These are phyloP conservation scores for Monodelphis domestica DNA, from an alignment of 2,797 vertebrate species.

Conservation along the genomic window DNA sequence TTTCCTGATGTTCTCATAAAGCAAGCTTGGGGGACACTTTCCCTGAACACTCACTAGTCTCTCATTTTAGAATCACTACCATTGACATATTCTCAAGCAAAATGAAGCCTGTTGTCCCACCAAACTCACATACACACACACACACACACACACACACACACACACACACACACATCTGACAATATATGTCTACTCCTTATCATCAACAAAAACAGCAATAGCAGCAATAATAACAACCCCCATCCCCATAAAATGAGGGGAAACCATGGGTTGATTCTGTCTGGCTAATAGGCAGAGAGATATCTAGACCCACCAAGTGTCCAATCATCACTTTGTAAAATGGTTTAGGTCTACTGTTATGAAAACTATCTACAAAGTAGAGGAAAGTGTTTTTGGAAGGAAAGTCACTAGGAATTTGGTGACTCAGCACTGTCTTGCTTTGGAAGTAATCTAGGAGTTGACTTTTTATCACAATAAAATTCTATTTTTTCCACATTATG, in stretches of 20 bases:
- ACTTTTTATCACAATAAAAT: too few relatives aligned
- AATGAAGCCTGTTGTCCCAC: neutral
- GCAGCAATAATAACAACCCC: neutral
- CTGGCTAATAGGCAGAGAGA: neutral
- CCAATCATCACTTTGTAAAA: neutral
- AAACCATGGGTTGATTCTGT: neutral
- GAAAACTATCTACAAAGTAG: neutral
- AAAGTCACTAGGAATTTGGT: neutral
- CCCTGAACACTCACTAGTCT: neutral
- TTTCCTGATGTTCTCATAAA: neutral
- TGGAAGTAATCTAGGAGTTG: neutral
- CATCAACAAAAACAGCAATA: neutral
- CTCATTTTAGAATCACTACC: neutral
- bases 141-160: too few relatives aligned
- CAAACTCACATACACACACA: too few relatives aligned
- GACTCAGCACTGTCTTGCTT: neutral
- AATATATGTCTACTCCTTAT: neutral
- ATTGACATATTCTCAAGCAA: neutral
- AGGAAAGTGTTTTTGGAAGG: neutral
- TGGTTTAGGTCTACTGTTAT: neutral
- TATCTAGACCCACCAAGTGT: neutral
- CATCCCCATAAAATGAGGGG: neutral
- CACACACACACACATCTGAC: neutral
- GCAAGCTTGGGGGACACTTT: neutral
- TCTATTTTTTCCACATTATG: too few relatives aligned